Evolutionary conservation across 2,888 invertebrate species (phyloP), one percentile per base, ranked within the genome.

Genomic region (Diogma glabrata): DNA sequence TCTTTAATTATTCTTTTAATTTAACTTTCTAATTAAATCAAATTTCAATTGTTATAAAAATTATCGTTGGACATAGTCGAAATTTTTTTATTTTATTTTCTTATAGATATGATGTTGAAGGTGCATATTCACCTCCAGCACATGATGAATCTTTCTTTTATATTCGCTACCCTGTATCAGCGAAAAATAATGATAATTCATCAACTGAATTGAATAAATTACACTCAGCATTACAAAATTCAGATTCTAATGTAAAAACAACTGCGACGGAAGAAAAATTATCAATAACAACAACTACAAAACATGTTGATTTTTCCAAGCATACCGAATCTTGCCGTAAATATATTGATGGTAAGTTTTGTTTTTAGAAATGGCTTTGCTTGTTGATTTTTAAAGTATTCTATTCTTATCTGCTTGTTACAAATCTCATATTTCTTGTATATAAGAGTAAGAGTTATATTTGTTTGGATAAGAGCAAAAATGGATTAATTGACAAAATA

Each of bases 121-220:
- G 65, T 50, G 67, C 78, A 10, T 77, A 78, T 57, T 85, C 86
- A 16, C 86, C 87, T 17, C 85, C 86, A 3, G 77, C 81, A 22
- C 77, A 81, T 38, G 85, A 85, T 66, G 85, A 86, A 61, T 81
- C 78, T 49, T 85, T 85, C 64, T 81, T 82, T 65, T 78, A 77
- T 64, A 77, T 82, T 58, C 76, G 80, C 49, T 84, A 84, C 63
- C 79, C 78, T 22, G 43, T 43, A 22, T 43, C 28, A 28, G 10
- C 43, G 10, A 43, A n/a, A 43, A 43, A 43, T 12, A 12, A 7
- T 12, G 43, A 43, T 22, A 12, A 74, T 68, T 59, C 45, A 40
- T 16, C 50, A 23, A 8, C 22, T 14, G 23, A 43, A 14, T 3
- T 43, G 9, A 22, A 43, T 43, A 20, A 43, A 43, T 43, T 43